Percentiles rank a stretch among this genome's conserved stretches.
phyloP scores from a whole-genome alignment of 2,888 invertebrate genomes.

The Tetragnatha montana region DNA sequence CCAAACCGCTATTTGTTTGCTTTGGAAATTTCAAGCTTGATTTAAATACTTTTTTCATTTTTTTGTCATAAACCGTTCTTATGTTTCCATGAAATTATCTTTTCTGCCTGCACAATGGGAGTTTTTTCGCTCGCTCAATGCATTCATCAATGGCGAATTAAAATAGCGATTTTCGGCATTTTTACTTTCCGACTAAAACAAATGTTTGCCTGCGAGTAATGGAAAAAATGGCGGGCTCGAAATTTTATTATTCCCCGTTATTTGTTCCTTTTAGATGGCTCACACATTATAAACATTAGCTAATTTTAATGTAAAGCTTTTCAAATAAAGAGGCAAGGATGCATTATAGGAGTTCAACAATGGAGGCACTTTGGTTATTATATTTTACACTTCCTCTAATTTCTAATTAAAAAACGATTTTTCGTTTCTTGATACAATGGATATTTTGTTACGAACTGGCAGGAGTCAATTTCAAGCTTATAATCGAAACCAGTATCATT shows the following conservation, averaged over 20 bases:
- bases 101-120: constrained; percentile 12
- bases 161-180: constrained; percentile 29
- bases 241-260: not conserved
- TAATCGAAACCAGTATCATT: too few relatives aligned
- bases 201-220: not conserved
- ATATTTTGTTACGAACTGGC: not conserved
- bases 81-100: constrained; percentile 40
- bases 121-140: not conserved
- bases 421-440: not conserved
- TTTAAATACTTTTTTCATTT: constrained; percentile 63
- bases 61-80: constrained; percentile 29
- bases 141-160: constrained; percentile 39
- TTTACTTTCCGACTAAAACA: constrained; percentile 3
- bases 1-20: constrained; percentile 62
- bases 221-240: not conserved
- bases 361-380: not conserved
- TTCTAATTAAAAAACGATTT: not conserved
- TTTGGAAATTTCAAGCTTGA: constrained; percentile 69
- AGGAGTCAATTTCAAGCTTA: not conserved
- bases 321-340: not conserved
- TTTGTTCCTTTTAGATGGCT: not conserved
- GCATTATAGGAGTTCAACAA: not conserved
- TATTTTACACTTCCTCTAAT: not conserved
- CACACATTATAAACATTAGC: constrained; percentile 1
- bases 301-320: not conserved